Conservation (phyloP, 2,797 vertebrate genomes). For the Myripristis murdjan region DNA sequence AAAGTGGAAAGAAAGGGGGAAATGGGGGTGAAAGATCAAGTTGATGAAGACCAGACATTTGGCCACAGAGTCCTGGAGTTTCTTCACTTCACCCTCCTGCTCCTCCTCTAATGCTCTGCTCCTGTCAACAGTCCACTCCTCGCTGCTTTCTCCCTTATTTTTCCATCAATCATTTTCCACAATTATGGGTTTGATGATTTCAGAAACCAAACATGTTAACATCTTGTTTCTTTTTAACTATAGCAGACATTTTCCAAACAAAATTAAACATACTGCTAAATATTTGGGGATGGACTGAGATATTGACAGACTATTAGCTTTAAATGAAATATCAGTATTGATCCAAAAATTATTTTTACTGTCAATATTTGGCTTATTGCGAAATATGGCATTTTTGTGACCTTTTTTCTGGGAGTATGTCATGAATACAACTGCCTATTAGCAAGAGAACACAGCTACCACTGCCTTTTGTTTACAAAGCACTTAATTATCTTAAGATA, state of each 20-base stretch:
- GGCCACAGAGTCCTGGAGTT: constrained; percentile 19
- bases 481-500: too few species aligned
- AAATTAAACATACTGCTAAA: background rate
- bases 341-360: too few species aligned
- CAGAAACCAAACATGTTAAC: background rate
- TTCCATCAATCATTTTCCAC: constrained; percentile 17
- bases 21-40: background rate
- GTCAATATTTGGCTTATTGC: too few species aligned
- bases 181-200: background rate
- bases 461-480: too few species aligned
- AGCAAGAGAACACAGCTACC: too few species aligned
- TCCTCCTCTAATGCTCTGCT: background rate
- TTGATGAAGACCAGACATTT: constrained; percentile 67
- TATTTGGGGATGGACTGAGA: too few species aligned
- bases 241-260: background rate
- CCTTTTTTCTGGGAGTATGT: too few species aligned
- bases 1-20: constrained; percentile 16
- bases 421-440: too few species aligned
- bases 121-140: background rate
- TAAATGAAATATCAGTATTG: too few species aligned
- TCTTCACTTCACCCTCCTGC: constrained; percentile 1
- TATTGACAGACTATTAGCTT: too few species aligned
- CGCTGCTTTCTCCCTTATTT: background rate
- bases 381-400: too few species aligned
- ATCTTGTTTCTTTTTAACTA: background rate